Evolutionary conservation across 2,888 invertebrate genomes (phyloP).

Genomic region (Auanema freiburgensis): DNA sequence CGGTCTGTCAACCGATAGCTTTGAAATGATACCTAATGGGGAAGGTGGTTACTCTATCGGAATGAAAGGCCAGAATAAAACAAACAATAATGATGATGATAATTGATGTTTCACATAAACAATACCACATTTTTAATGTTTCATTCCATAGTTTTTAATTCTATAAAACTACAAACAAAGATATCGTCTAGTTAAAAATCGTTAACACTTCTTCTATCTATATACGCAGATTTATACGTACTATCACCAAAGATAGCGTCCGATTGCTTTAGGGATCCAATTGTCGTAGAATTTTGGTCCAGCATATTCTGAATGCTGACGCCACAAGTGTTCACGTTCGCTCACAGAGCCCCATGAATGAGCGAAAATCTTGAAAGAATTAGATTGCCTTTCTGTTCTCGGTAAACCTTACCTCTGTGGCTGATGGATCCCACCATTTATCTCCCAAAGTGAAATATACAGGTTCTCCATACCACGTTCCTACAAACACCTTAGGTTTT

Average conservation of each 20-base stretch:
- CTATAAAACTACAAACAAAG: too few relatives aligned
- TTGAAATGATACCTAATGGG: slow-evolving; percentile 52
- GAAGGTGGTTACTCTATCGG: slow-evolving; percentile 55
- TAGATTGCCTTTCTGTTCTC: background rate
- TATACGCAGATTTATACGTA: background rate
- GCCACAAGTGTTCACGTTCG: slow-evolving; percentile 45
- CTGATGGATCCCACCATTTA: slow-evolving; percentile 62
- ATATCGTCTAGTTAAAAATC: background rate
- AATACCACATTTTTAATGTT: too few relatives aligned
- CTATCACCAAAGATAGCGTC: slow-evolving; percentile 49
- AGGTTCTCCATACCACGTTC: slow-evolving; percentile 67
- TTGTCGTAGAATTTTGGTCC: slow-evolving; percentile 62
- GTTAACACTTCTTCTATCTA: background rate
- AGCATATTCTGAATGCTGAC: slow-evolving; percentile 58
- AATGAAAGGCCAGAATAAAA: slow-evolving; percentile 39
- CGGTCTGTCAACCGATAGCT: slow-evolving; percentile 57
- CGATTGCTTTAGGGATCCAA: slow-evolving; percentile 53
- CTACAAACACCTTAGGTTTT: slow-evolving; percentile 46
- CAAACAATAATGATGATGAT: slow-evolving; percentile 4
- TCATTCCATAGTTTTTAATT: too few relatives aligned
- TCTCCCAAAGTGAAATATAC: slow-evolving; percentile 65
- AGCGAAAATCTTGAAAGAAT: slow-evolving; percentile 47
- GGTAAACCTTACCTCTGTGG: slow-evolving; percentile 32
- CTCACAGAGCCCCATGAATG: slow-evolving; percentile 40
- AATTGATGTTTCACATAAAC: too few relatives aligned